Base-by-base conservation (phyloP, 2,888 invertebrate species). In the Eilema depressum region DNA sequence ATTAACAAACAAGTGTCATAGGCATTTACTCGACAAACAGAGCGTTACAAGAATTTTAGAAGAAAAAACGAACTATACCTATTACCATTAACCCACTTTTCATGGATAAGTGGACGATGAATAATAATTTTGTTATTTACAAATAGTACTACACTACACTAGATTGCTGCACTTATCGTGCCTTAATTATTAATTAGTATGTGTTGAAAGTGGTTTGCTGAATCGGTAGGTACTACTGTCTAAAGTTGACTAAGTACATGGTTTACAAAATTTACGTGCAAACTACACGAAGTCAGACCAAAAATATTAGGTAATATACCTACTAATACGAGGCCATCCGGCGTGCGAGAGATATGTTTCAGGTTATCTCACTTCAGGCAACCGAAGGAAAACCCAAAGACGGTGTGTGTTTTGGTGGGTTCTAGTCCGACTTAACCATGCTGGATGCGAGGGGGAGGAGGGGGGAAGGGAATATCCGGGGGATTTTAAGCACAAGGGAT, bases 91-190 rank as follows among this genome's bases (percentile, higher is more conserved):
- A 88, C 89, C 88, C 82, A 79, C 71, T 88, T 90, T 87, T 89
- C 87, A 91, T 87, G 89, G 86, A 84, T 87, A 88, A 90, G 77
- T 88, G 87, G 82, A 65, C 79, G 77, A 81, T 84, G 82, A 86
- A 86, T 87, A 83, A 81, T 81, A 77, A 83, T 83, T 81, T 57
- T 63, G 62, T 80, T 70, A 75, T 85, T 81, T 78, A 80, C 77
- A 84, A 86, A 85, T 75, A 79, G 25, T 10, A 33, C 33, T 33
- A 33, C 33, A 33, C 33, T 33, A 68, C 68, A 37, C 65, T 70
- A 67, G 37, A 65, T 71, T 70, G 67, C 65, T 41, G 68, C 57
- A 62, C 12, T 25, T 63, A 30, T 41, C n/a, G 69, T 71, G 69
- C 65, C 53, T 66, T 63, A 57, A 57, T 57, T 56, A 63, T 68